Conservation (phyloP, 1,140 invertebrate genomes). For the Pseudomyrmex concolor region DNA sequence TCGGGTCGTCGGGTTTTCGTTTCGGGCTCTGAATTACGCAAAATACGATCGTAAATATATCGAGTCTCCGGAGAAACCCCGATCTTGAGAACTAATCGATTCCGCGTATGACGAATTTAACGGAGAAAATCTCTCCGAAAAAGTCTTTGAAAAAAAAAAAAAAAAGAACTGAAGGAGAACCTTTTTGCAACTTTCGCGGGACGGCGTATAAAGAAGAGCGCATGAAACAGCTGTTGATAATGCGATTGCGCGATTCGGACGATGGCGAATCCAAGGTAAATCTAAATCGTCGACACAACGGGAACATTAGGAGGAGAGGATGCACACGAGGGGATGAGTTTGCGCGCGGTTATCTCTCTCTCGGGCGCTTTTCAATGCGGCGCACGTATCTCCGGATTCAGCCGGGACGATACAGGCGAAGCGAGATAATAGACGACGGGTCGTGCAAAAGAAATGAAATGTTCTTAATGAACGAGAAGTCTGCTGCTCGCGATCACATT, state of each 20-base stretch:
- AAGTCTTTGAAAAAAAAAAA: too few species aligned
- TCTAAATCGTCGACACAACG: background rate
- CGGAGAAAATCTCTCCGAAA: too few species aligned
- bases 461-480: constrained; percentile 44
- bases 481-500: background rate
- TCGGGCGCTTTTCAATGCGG: constrained; percentile 9
- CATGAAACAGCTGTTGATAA: too few species aligned
- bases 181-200: too few species aligned
- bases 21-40: background rate
- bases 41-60: constrained; percentile 1
- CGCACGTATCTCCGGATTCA: constrained; percentile 2
- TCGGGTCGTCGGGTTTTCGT: background rate
- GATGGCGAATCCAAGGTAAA: background rate
- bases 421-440: constrained; percentile 27
- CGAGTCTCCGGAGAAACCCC: too few species aligned
- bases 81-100: background rate
- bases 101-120: too few species aligned
- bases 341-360: too few species aligned
- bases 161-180: background rate
- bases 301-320: background rate
- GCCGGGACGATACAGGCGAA: constrained; percentile 1
- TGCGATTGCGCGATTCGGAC: too few species aligned
- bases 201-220: too few species aligned
- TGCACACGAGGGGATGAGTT: too few species aligned
- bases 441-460: constrained; percentile 41